A percentile compares a stretch with the other conserved stretches of the same genome.
These are phyloP conservation scores for Vanessa cardui DNA, from an alignment of 2,888 invertebrate genomes.

Conservation along the genomic window DNA sequence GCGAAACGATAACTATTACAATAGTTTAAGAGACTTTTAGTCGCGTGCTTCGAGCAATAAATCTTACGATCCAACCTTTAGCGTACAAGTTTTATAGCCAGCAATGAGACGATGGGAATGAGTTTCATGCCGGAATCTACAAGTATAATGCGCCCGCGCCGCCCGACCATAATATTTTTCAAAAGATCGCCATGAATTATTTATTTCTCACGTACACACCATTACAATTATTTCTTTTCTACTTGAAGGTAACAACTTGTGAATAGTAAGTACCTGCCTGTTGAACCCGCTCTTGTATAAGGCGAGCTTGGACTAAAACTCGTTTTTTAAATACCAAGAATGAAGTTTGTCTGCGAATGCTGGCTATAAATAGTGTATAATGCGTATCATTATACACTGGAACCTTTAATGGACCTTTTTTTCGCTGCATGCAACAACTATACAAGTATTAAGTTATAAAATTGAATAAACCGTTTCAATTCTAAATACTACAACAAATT, in stretches of 20 bases:
- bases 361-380: slow-evolving; percentile 38
- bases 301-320: slow-evolving; percentile 38
- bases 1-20: slow-evolving; percentile 6
- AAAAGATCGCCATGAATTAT: slow-evolving; percentile 78
- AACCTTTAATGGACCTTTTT: slow-evolving; percentile 30
- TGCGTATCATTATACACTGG: slow-evolving; percentile 16
- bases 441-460: background rate
- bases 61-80: slow-evolving; percentile 32
- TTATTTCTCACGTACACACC: slow-evolving; percentile 71
- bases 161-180: slow-evolving; percentile 72
- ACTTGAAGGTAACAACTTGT: slow-evolving; percentile 64
- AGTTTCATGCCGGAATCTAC: slow-evolving; percentile 63
- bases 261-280: slow-evolving; percentile 60
- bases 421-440: slow-evolving; percentile 5
- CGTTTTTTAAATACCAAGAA: slow-evolving; percentile 38
- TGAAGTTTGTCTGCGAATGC: slow-evolving; percentile 37
- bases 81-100: slow-evolving; percentile 36
- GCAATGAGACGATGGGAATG: slow-evolving; percentile 41
- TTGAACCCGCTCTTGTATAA: slow-evolving; percentile 40
- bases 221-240: slow-evolving; percentile 77
- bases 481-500: background rate
- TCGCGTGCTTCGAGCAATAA: slow-evolving; percentile 33
- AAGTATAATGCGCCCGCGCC: slow-evolving; percentile 75
- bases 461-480: background rate
- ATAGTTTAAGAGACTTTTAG: slow-evolving; percentile 27